phyloP scores from a whole-genome alignment of 2,113 vertebrate genomes.

The Seriola quinqueradiata region DNA sequence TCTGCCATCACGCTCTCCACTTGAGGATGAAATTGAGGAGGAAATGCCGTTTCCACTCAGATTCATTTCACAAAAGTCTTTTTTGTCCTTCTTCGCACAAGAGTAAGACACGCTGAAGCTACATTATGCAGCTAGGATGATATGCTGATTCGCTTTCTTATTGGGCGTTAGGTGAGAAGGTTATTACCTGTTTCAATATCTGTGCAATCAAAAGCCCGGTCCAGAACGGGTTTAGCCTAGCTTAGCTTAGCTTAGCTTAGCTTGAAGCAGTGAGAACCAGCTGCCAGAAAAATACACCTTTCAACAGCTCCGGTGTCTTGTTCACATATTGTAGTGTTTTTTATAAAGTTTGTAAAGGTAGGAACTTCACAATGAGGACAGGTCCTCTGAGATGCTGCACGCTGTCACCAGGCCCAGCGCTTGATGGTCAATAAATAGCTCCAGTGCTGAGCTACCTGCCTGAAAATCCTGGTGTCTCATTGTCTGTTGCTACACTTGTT shows the following conservation, averaged over 20 bases:
- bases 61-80: conserved; percentile 22
- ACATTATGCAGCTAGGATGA: not conserved
- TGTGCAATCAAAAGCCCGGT: not conserved
- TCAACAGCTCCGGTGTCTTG: not conserved
- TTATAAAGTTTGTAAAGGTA: too few species aligned
- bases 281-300: not conserved
- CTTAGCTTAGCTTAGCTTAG: not conserved
- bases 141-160: not conserved
- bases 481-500: not conserved
- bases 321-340: not conserved
- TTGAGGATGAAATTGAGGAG: conserved; percentile 51
- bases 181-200: not conserved
- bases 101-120: conserved; percentile 12
- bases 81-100: not conserved
- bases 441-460: not conserved
- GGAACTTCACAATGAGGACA: not conserved
- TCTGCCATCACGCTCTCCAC: conserved; percentile 50
- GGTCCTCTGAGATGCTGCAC: not conserved
- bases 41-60: conserved; percentile 23
- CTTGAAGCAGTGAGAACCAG: not conserved
- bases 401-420: not conserved
- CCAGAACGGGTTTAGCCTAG: not conserved
- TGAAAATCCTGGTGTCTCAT: not conserved
- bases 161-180: not conserved
- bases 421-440: too few species aligned